Conservation (phyloP, 2,797 vertebrate genomes). For the Triplophysa bombifrons region DNA sequence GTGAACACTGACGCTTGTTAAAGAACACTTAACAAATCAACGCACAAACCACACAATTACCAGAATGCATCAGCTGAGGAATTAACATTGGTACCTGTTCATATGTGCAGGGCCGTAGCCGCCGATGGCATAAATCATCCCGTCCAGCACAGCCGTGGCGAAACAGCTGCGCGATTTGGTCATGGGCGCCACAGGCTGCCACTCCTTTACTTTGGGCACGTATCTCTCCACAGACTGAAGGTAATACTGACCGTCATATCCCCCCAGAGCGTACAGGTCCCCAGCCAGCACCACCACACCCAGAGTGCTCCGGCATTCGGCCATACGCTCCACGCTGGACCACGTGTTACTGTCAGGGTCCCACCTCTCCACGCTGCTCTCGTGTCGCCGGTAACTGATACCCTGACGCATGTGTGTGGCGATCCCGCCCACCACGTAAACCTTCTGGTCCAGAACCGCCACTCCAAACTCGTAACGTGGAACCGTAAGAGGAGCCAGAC, state of each 20-base stretch:
- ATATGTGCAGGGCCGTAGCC: conserved; percentile 97
- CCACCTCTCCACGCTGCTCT: conserved; percentile 96
- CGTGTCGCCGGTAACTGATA: conserved; percentile 91
- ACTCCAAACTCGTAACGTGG: conserved; percentile 95
- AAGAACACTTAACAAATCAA: background rate
- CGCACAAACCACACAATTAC: too few species aligned
- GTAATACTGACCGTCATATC: conserved; percentile 96
- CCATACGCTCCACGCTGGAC: conserved; percentile 91
- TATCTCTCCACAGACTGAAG: conserved; percentile 96
- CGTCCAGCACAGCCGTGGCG: conserved; percentile 90
- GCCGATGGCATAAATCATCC: conserved; percentile 98
- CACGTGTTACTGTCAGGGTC: conserved; percentile 96
- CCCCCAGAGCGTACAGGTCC: conserved; percentile 94
- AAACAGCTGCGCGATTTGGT: conserved; percentile 95
- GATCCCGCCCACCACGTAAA: conserved; percentile 95
- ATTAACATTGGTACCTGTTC: conserved; percentile 84
- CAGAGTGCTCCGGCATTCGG: conserved; percentile 91
- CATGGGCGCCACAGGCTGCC: conserved; percentile 96
- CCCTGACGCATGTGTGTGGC: conserved; percentile 93
- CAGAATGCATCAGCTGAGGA: background rate
- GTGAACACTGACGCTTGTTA: background rate
- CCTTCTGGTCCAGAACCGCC: conserved; percentile 92
- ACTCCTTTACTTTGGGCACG: conserved; percentile 90
- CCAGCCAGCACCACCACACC: conserved; percentile 91
- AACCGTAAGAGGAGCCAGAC: conserved; percentile 90